These are phyloP conservation scores for Loripinus fragilis DNA, from an alignment of 2,888 invertebrate species.

Conservation along the genomic window DNA sequence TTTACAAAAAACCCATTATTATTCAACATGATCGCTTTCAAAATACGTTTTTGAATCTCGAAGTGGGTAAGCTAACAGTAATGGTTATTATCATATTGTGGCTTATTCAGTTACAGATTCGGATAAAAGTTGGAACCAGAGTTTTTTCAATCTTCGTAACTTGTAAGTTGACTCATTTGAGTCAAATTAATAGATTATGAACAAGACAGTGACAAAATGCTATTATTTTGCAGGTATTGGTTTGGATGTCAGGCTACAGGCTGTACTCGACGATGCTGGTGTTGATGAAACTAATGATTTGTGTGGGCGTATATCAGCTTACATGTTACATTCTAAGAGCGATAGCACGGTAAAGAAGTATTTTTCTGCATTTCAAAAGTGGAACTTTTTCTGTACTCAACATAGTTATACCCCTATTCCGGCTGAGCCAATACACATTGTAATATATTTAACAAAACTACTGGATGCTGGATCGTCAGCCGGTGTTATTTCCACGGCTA, in stretches of 20 bases:
- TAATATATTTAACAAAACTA: constrained; percentile 17
- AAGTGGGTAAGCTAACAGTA: neutral
- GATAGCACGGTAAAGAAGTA: constrained; percentile 20
- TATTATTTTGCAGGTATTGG: constrained; percentile 27
- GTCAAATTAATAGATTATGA: neutral
- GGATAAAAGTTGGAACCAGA: neutral
- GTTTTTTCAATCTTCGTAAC: neutral
- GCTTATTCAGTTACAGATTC: too few relatives aligned
- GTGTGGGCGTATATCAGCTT: neutral
- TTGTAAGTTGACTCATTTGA: too few relatives aligned
- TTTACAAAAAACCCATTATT: neutral
- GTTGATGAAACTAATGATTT: neutral
- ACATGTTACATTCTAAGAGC: neutral
- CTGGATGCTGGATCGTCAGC: neutral
- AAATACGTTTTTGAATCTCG: neutral
- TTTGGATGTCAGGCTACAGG: neutral
- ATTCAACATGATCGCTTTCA: neutral
- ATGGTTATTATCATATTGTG: neutral
- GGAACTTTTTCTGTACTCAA: neutral
- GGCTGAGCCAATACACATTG: constrained; percentile 18
- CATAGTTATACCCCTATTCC: neutral
- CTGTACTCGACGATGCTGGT: neutral
- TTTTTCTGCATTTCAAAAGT: too few relatives aligned
- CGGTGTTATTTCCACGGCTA: constrained; percentile 13
- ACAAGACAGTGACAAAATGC: neutral